Evolutionary conservation across 2,888 invertebrate genomes (phyloP), one percentile per base, ranked within the genome.

Genomic region (Heliconius aoede): DNA sequence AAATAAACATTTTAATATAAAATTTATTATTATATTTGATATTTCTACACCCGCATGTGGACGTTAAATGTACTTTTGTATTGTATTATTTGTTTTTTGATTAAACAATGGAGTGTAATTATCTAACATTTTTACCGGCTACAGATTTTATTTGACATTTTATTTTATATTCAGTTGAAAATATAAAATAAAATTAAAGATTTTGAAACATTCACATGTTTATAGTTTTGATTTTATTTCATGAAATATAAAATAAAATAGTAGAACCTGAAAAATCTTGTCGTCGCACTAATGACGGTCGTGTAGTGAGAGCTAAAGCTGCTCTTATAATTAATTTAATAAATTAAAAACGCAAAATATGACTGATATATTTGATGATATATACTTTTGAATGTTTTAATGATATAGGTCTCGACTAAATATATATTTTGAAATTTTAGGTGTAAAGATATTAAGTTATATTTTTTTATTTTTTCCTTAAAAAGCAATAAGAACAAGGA

Each of bases 281-380:
- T 69, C 46, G 67, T 51, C 15, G 30, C 69, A 69, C 69, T 69
- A 69, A 69, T 69, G 69, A 69, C 69, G n/a, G 30, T 15, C 69
- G 30, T 69, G 69, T 69, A 30, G 30, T 51, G 55, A 69, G n/a
- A n/a, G 30, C 51, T 51, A 55, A n/a, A 51, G n/a, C 30, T 30
- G 51, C 69, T 69, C 30, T 30, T 55, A 30, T 69, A 30, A 68
- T 68, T 68, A n/a, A 68, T 51, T 68, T 68, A 30, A 28, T 28
- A n/a, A 46, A 13, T 30, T 68, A 18, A 30, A n/a, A 13, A 32
- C 64, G n/a, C 13, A 64, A 13, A 36, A 65, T 64, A 13, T 24
- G 15, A 65, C 5, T 24, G 7, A 65, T 3, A n/a, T 46, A 18
- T 30, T 68, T 5, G 8, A 67, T 51, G 28, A 21, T 28, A 51